Conservation (phyloP, 2,888 invertebrate species). For the Heliconius ismenius region DNA sequence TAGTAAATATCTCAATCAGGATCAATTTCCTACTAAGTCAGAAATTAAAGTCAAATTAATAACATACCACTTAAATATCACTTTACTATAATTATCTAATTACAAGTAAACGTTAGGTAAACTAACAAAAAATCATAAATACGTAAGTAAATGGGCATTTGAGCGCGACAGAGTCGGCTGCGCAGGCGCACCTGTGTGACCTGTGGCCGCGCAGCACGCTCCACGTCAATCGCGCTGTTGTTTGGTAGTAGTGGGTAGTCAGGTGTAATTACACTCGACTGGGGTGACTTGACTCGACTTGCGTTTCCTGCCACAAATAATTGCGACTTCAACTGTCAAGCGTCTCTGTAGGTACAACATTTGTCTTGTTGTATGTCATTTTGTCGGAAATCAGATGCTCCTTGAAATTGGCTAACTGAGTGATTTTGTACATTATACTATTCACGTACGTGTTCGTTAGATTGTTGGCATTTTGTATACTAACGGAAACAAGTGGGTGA, state of each 20-base stretch:
- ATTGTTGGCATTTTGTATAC: no score
- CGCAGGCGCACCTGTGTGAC: constrained; percentile 14
- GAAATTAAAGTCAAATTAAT: not conserved
- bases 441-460: no score
- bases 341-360: not conserved
- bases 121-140: constrained; percentile 1
- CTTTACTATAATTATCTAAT: constrained; percentile 12
- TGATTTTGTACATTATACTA: no score
- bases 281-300: not conserved
- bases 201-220: not conserved
- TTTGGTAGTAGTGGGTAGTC: constrained; percentile 6
- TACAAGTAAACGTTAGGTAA: not conserved
- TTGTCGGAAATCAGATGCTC: not conserved
- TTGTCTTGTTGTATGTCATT: not conserved
- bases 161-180: not conserved
- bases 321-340: not conserved
- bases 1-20: not conserved
- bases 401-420: not conserved
- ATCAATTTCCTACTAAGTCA: not conserved
- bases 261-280: constrained; percentile 18
- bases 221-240: constrained; percentile 24
- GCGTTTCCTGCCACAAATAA: constrained; percentile 17
- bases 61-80: not conserved
- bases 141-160: not conserved
- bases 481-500: no score